These are phyloP conservation scores for Phaetusa simplex DNA, from an alignment of 2,113 vertebrate genomes.

Conservation along the genomic window DNA sequence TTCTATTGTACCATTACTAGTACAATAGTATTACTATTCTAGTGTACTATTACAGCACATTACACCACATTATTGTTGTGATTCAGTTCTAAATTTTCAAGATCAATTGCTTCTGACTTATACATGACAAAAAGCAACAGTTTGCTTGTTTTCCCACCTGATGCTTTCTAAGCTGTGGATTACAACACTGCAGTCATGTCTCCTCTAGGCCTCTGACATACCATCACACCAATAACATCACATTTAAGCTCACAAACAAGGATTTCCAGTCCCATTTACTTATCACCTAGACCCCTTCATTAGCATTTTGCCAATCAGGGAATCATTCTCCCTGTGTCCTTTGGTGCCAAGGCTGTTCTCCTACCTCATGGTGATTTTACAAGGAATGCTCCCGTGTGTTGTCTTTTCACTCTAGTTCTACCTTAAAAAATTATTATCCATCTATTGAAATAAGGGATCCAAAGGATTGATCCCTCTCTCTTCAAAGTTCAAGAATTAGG, in stretches of 20 bases:
- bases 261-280: not conserved
- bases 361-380: not conserved
- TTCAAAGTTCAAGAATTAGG: not conserved
- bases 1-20: no score
- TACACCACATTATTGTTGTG: not conserved
- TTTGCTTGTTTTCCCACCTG: not conserved
- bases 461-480: not conserved
- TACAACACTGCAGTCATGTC: not conserved
- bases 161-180: not conserved
- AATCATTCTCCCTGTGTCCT: not conserved
- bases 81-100: not conserved
- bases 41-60: not conserved
- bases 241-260: not conserved
- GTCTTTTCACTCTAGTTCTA: not conserved
- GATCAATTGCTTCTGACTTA: not conserved
- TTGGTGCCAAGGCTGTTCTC: not conserved
- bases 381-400: not conserved
- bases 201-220: not conserved
- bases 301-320: not conserved
- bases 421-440: not conserved
- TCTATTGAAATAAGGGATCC: not conserved
- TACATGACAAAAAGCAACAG: not conserved
- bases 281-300: not conserved
- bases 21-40: no score
- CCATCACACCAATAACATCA: fast-evolving